Base-by-base conservation (phyloP, 2,888 invertebrate species). In the Ochropleura leucogaster region DNA sequence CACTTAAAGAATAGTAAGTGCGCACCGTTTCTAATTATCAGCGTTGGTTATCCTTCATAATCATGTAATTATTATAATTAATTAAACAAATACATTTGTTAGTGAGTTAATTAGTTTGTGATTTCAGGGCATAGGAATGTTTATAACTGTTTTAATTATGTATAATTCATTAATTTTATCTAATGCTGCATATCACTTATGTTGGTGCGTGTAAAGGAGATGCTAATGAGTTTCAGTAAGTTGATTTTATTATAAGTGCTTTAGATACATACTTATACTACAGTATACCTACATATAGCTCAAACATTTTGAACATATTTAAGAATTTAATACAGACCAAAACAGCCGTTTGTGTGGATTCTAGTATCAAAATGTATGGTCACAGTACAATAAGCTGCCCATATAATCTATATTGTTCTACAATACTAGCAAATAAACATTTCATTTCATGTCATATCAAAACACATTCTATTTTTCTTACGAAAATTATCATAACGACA, bases 401-500 rank as follows among this genome's bases (percentile, higher is more conserved):
- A 57, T 30, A 57, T n/a, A 30, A 64, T 30, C 30, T 30, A 30
- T 30, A 30, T 30, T 30, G 30, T 30, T 2, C 30, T 2, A 30
- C 30, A 30, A 30, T 30, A 2, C 30, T 30, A 30, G 30, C 30
- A 30, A 30, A 30, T 30, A 30, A 30, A 30, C 30, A 30, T 30
- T 30, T 30, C 30, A 30, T 30, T 30, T 30, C 30, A 30, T 30
- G 30, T 16, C 16, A 57, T 30, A 57, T n/a, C 42, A 64, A 65
- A 63, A 72, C 30, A 72, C 6, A 44, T 64, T 46, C 20, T 14
- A 67, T 66, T 0, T 60, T 44, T 53, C 57, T 20, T 47, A 60
- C 71, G 57, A 14, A 81, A 74, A 86, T 86, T 84, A 82, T 79
- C 76, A 83, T 87, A 83, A 74, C 74, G 59, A 62, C 66, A 46